Conservation (phyloP, 1,140 invertebrate species). For the Pseudomyrmex concolor region DNA sequence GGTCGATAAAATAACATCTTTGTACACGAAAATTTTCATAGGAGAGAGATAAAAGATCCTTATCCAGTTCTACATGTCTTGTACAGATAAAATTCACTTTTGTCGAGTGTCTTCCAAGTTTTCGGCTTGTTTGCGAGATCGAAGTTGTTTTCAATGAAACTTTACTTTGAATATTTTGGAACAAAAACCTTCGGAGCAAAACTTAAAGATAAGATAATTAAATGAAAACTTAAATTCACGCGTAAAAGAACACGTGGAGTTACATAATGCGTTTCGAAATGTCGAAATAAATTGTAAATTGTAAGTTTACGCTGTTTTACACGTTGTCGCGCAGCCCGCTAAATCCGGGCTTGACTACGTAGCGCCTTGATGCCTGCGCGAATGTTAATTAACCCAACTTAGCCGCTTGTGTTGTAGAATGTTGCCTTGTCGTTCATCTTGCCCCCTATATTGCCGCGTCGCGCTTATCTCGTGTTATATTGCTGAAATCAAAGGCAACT, state of each 20-base stretch:
- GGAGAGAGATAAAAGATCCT: not conserved
- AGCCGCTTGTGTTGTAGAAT: constrained; percentile 3
- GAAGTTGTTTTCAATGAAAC: not conserved
- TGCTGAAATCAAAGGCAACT: constrained; percentile 43
- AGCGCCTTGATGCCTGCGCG: constrained; percentile 19
- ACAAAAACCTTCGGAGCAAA: not conserved
- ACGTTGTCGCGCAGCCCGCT: not conserved
- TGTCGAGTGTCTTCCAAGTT: not conserved
- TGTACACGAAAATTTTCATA: constrained; percentile 27
- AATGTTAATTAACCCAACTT: constrained; percentile 49
- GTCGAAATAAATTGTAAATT: not conserved
- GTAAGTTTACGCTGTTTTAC: not conserved
- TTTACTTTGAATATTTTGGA: not conserved
- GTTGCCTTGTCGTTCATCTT: constrained; percentile 40
- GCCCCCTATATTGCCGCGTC: constrained; percentile 26
- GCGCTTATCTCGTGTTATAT: constrained; percentile 29
- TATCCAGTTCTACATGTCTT: not conserved
- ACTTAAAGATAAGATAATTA: not conserved
- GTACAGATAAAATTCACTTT: not conserved
- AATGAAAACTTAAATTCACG: no score
- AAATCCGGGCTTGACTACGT: constrained; percentile 27
- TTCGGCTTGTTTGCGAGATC: not conserved
- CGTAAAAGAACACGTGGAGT: no score
- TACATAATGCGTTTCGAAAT: no score
- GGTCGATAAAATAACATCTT: constrained; percentile 55